Conservation (phyloP, 1,140 invertebrate genomes). For the Copidosoma floridanum region DNA sequence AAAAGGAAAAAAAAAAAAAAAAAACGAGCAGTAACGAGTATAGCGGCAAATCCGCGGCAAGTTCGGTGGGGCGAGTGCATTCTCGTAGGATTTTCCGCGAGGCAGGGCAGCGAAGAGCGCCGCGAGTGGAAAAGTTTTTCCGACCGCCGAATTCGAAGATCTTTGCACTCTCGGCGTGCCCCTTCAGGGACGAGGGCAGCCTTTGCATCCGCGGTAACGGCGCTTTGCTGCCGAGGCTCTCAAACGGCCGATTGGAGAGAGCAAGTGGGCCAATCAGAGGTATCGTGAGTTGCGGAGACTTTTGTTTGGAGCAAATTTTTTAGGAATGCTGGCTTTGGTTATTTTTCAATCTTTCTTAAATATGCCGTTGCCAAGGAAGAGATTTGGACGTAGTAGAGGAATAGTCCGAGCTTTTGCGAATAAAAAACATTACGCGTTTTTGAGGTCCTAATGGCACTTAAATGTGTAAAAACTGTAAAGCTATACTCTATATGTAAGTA, state of each 20-base stretch:
- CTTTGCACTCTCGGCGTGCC: not conserved
- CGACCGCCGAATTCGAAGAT: not conserved
- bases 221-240: too few relatives aligned
- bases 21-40: too few relatives aligned
- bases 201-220: not conserved
- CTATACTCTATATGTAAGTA: too few relatives aligned
- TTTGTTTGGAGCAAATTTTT: too few relatives aligned
- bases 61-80: too few relatives aligned
- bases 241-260: too few relatives aligned
- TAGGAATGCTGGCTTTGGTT: not conserved
- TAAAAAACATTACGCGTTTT: not conserved
- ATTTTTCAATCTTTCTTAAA: not conserved
- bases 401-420: not conserved
- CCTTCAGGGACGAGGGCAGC: constrained; percentile 7
- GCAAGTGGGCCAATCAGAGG: not conserved
- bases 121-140: not conserved
- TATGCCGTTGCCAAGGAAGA: not conserved
- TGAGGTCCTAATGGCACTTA: too few relatives aligned
- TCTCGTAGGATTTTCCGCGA: too few relatives aligned
- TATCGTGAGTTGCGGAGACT: not conserved
- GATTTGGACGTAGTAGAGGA: not conserved
- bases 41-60: too few relatives aligned
- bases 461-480: too few relatives aligned
- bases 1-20: too few relatives aligned
- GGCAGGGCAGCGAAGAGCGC: too few relatives aligned